A percentile compares a stretch with the other conserved stretches of the same genome.
Evolutionary conservation across 2,888 invertebrate species (phyloP).

Genomic region (Aphodius granarius): DNA sequence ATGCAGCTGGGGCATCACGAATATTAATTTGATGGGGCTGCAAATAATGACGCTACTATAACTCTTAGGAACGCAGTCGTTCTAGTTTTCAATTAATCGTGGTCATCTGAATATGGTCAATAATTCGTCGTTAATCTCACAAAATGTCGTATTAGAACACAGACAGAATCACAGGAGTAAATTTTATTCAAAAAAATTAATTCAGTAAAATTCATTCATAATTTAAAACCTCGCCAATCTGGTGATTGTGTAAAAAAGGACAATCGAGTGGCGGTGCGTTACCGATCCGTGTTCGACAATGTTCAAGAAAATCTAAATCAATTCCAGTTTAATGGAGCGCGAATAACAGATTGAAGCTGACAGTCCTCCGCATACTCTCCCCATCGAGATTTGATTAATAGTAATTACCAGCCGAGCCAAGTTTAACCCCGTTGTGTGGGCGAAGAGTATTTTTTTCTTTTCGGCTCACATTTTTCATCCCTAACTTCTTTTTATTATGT

Average conservation of each 20-base stretch:
- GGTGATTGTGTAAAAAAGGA: not conserved
- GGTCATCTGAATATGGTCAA: not conserved
- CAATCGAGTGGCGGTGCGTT: constrained; percentile 3
- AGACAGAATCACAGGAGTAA: too few species aligned
- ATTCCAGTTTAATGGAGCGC: constrained; percentile 10
- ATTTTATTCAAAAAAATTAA: too few species aligned
- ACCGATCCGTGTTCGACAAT: constrained; percentile 1
- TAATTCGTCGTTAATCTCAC: too few species aligned
- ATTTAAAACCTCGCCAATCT: not conserved
- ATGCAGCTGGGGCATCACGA: not conserved
- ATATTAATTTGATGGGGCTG: not conserved
- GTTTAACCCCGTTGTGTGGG: not conserved
- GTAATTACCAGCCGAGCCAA: not conserved
- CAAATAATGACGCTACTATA: not conserved
- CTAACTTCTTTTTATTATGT: not conserved
- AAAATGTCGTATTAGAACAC: too few species aligned
- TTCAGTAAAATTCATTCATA: too few species aligned
- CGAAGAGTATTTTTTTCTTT: not conserved
- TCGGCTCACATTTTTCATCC: not conserved
- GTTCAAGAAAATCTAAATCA: constrained; percentile 6
- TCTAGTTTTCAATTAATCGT: not conserved
- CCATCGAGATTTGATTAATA: constrained; percentile 7
- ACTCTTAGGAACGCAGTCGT: not conserved
- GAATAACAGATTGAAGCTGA: not conserved
- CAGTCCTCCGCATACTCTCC: not conserved